Evolutionary conservation across 2,888 invertebrate species (phyloP), one percentile per base, ranked within the genome.

Genomic region (Synergus itoensis): DNA sequence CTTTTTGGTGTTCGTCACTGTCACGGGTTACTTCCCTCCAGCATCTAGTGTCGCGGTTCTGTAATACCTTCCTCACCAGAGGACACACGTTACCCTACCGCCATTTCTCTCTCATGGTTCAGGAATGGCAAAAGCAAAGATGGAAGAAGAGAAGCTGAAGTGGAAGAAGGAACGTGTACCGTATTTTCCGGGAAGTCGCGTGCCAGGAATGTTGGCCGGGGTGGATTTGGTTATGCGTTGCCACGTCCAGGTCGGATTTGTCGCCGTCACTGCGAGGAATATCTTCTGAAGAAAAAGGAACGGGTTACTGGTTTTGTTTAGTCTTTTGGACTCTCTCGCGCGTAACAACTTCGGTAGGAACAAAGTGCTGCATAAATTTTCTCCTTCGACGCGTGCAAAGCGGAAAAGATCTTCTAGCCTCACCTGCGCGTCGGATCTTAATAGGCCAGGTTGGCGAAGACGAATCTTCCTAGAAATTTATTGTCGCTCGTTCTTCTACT

Each of bases 201-300:
- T 84, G 81, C 83, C 78, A 77, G 82, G 84, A 86, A 86, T 84
- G 85, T 84, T 21, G 57, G 64, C 40, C 60, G 41, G 64, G 80
- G 75, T 76, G 78, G 82, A 83, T 84, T 91, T 90, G 90, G 87
- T 90, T 91, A 91, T 91, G 91, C 91, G 88, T 87, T 86, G 85
- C 89, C 90, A 90, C 89, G 90, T 89, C 85, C 86, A 81, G 86
- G 87, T 86, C 86, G 89, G 91, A 91, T 91, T 91, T 91, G 90
- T 92, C 90, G 88, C 84, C 88, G 91, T 91, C 91, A 86, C 82
- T 83, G 77, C 79, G 78, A 80, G 73, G 73, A 80, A 65, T 78
- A 78, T 69, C 78, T 77, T 78, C 36, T 48, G 48, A 80, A 80
- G 80, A 83, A 83, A 82, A 80, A 76, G 73, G 77, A 67, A 79